A percentile compares a stretch with the other conserved stretches of the same genome.
phyloP scores from a whole-genome alignment of 2,888 invertebrate genomes.

The Blastobasis lacticolella region DNA sequence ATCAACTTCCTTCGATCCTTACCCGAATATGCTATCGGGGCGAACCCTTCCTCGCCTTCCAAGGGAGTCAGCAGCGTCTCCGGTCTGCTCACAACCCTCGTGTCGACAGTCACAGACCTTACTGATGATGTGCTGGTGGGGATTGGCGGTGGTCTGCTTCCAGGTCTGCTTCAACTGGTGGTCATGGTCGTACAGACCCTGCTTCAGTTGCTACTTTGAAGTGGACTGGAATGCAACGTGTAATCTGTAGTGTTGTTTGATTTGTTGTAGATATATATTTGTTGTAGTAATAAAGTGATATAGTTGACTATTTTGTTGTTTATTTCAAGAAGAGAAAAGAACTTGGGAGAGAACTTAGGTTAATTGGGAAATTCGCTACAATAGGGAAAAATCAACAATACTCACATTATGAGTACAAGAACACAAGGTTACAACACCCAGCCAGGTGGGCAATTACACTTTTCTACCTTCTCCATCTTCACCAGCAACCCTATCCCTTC shows the following conservation, averaged over 20 bases:
- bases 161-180: conserved; percentile 52
- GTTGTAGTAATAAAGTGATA: conserved; percentile 9
- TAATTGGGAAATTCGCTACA: too few species aligned
- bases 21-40: conserved; percentile 56
- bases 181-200: conserved; percentile 47
- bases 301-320: neutral
- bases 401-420: too few species aligned
- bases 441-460: too few species aligned
- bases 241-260: neutral
- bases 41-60: conserved; percentile 43
- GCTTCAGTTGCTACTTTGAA: conserved; percentile 39
- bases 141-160: conserved; percentile 54
- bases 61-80: conserved; percentile 29
- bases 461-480: too few species aligned
- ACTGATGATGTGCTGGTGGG: conserved; percentile 47
- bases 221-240: conserved; percentile 9
- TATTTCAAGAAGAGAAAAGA: too few species aligned
- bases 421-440: too few species aligned
- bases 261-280: neutral
- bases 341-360: too few species aligned
- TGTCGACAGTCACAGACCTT: conserved; percentile 40
- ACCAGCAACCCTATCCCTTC: too few species aligned
- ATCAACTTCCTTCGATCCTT: conserved; percentile 53
- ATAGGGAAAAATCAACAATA: too few species aligned
- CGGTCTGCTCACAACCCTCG: conserved; percentile 42